Evolutionary conservation across 2,113 vertebrate species (phyloP), one percentile per base, ranked within the genome.

Genomic region (Melierax canorus): DNA sequence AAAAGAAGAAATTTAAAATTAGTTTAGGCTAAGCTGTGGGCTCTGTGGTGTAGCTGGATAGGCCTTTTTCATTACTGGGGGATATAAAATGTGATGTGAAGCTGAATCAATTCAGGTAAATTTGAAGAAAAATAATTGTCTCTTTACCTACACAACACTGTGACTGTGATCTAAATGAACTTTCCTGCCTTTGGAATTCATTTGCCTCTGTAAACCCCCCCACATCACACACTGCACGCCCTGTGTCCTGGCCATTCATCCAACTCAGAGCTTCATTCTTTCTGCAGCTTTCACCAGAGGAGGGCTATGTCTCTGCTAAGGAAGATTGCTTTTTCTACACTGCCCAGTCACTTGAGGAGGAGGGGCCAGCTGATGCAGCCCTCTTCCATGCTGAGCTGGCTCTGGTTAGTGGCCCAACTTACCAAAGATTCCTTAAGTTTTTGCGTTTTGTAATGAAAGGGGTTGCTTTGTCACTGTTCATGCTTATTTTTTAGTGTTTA

Each of bases 351-450:
- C 96, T 98, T 96, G 98, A 98, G 98, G 98, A 99, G 95, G 98
- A 98, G 97, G 98, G 98, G 96, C 98, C 98, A 96, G 87, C 97
- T 96, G 99, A 98, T 98, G 97, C 98, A 98, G 97, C 98, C 97
- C 96, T 99, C 97, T 99, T 99, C 98, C 98, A 96, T 98, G 99
- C 99, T 98, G 98, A 99, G 97, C 98, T 99, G 95, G 99, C 99
- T 98, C 98, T 99, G 99, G 99, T 99, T 98, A 99, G 99, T 99
- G 94, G 81, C 94, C 90, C 48, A 64, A 78, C 56, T 97, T 97
- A 92, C 32, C 85, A 73, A 94, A 75, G 84, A 91, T 97, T 95
- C 72, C 67, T 97, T 67, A 73, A 87, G 38, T 74, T 46, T 92
- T 83, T 88, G 60, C 77, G 43, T 83, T 96, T 91, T 89, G 24